Evolutionary conservation across 2,113 vertebrate species (phyloP).

Genomic region (Edolisoma coerulescens): DNA sequence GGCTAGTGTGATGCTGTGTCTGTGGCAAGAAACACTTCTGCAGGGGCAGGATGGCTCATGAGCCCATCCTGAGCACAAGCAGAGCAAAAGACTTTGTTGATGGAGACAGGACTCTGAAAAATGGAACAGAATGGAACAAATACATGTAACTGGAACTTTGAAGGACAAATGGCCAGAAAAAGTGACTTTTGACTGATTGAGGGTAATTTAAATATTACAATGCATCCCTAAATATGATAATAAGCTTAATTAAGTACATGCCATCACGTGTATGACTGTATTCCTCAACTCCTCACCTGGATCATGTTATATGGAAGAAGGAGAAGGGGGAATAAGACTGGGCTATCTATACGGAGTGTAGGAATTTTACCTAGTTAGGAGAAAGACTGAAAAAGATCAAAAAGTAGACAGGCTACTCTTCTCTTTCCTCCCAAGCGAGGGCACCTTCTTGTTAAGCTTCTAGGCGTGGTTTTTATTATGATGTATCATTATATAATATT

Average conservation of each 20-base stretch:
- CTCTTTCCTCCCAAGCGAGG: not conserved
- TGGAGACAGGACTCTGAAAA: not conserved
- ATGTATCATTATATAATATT: not conserved
- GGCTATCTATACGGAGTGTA: not conserved
- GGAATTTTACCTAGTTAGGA: not conserved
- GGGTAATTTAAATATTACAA: not conserved
- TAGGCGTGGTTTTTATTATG: not conserved
- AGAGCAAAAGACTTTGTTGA: not conserved
- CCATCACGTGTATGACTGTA: accelerated
- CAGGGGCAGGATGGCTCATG: not conserved
- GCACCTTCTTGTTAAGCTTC: not conserved
- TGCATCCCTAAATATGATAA: too few relatives aligned
- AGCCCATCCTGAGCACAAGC: not conserved
- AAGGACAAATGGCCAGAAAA: not conserved
- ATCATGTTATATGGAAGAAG: not conserved
- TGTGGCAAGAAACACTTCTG: not conserved
- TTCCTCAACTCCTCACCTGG: not conserved
- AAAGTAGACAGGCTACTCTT: accelerated
- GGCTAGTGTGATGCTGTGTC: not conserved
- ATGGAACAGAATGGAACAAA: not conserved
- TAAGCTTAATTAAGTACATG: not conserved
- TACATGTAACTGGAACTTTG: too few relatives aligned
- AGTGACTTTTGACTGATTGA: not conserved
- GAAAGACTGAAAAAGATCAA: not conserved
- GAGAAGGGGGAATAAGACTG: not conserved